Base-by-base conservation (phyloP, 2,888 invertebrate species). In the Chaitophorus viminalis region DNA sequence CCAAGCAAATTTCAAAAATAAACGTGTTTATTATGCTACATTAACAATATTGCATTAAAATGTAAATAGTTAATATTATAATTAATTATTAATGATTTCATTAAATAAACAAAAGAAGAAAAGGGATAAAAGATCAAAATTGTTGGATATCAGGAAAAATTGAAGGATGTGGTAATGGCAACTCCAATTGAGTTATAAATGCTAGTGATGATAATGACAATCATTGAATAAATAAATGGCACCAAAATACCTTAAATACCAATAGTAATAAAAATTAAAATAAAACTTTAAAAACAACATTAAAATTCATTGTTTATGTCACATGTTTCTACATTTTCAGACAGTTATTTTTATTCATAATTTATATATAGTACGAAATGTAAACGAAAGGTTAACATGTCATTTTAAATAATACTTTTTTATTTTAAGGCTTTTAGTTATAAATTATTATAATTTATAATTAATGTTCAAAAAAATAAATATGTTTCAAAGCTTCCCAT, bases 1-100 rank as follows among this genome's bases (percentile, higher is more conserved):
- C 86, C 70, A 86, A 86, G 79, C 54, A 74, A 74, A 79, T 79
- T 72, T 75, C 8, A 46, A 65, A 77, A 72, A 52, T 31, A 72
- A 87, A 74, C 17, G 29, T 86, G 21, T 78, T 79, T 60, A 79
- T 72, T 78, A 31, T 72, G 25, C 54, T 54, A 86, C 60, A n/a
- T 54, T 54, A 72, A 54, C 4, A 82, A 54, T 25, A 31, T 25
- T 33, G n/a, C 33, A 29, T 72, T 82, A 6, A 52, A 52, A 8
- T 54, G 21, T 31, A 60, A 60, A 68, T n/a, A 60, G 60, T 60
- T 60, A 25, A 60, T 25, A 60, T 60, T 68, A 6, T 8, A 25
- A 68, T 29, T 5, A 9, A 68, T 68, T 65, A n/a, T 65, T 68
- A 68, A n/a, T 11, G 25, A 68, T 29, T 29, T 8, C 29, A 68